Conservation (phyloP, 2,113 vertebrate genomes). For the Fregetta grallaria region DNA sequence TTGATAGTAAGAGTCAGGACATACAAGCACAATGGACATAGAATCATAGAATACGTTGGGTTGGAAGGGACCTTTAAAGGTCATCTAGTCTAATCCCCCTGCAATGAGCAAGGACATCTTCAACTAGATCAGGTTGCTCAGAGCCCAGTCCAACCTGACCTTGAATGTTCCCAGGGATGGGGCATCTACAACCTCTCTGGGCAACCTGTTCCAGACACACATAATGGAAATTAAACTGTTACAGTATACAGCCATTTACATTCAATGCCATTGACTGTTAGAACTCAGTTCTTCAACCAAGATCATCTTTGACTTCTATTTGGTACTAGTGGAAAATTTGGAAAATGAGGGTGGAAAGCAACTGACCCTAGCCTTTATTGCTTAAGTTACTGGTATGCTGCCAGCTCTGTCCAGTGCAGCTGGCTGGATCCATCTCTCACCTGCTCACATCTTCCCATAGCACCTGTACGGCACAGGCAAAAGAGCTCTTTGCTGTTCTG, state of each 20-base stretch:
- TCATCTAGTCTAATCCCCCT: neutral
- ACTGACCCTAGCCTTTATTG: neutral
- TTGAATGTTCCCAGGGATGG: neutral
- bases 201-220: neutral
- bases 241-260: neutral
- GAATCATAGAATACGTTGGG: neutral
- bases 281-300: neutral
- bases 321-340: neutral
- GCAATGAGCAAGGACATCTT: neutral
- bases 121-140: neutral
- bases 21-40: neutral
- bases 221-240: neutral
- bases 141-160: accelerated
- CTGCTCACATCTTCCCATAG: neutral
- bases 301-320: neutral
- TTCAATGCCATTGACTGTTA: neutral
- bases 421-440: neutral
- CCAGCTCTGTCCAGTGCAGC: neutral
- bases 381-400: neutral
- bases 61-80: neutral
- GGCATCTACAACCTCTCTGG: neutral
- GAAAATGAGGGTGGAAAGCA: neutral
- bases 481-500: neutral
- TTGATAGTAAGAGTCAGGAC: neutral
- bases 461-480: neutral